Percentiles rank a stretch among this genome's conserved stretches.
Conservation (phyloP, 2,888 invertebrate genomes). For the Plutella xylostella region DNA sequence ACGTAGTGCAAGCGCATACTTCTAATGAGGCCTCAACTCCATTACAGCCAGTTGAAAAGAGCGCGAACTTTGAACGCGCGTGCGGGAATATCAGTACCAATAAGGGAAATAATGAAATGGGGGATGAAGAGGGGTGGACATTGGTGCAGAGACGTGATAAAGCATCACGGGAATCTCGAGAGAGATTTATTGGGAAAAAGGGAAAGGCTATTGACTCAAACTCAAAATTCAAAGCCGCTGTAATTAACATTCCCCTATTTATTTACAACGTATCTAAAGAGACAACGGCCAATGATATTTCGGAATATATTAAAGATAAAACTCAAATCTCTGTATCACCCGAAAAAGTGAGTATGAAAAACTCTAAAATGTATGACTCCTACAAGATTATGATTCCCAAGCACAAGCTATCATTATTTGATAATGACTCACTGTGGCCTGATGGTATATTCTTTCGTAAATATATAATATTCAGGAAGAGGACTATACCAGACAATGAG, state of each 20-base stretch:
- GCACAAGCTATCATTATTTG: slow-evolving; percentile 10
- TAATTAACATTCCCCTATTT: slow-evolving; percentile 12
- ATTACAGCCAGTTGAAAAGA: no score
- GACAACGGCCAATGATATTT: slow-evolving; percentile 10
- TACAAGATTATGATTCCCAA: slow-evolving; percentile 14
- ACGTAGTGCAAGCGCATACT: no score
- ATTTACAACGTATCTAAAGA: slow-evolving; percentile 16
- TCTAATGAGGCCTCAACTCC: no score
- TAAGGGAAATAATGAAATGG: no score
- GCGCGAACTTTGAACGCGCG: no score
- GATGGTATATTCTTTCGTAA: slow-evolving; percentile 11
- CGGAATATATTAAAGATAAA: background rate
- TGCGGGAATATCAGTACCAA: no score
- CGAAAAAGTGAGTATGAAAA: background rate
- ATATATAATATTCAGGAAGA: background rate
- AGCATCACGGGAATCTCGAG: no score
- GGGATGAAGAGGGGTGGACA: no score
- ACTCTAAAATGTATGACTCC: background rate
- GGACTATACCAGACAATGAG: background rate
- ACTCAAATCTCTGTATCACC: background rate
- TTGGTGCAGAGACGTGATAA: no score
- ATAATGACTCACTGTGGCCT: slow-evolving; percentile 16
- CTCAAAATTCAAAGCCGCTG: slow-evolving; percentile 11
- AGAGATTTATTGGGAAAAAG: background rate
- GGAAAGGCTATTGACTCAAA: background rate